Evolutionary conservation across 2,113 vertebrate genomes (phyloP).

Genomic region (Serinus canaria): DNA sequence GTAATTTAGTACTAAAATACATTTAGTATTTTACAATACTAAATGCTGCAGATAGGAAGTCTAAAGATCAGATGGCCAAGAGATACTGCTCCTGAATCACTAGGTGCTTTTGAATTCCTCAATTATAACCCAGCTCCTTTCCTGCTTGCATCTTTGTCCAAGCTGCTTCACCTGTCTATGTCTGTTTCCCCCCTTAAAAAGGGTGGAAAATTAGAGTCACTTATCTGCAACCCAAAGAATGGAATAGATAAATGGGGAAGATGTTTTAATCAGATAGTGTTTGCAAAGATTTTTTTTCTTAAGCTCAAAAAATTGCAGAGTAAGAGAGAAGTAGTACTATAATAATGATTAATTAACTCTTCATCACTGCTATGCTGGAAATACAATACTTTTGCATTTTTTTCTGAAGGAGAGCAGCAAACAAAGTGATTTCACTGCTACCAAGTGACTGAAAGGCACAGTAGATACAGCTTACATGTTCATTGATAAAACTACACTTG

Average conservation of each 20-base stretch:
- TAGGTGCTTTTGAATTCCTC: background rate
- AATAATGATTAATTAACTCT: slow-evolving; percentile 36
- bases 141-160: background rate
- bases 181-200: background rate
- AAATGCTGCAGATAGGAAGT: background rate
- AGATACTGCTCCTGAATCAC: background rate
- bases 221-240: background rate
- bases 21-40: background rate
- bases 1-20: background rate
- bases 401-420: background rate
- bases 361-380: background rate
- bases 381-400: background rate
- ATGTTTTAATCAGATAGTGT: background rate
- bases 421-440: background rate
- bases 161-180: background rate
- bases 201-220: background rate
- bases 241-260: background rate
- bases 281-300: background rate
- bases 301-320: background rate
- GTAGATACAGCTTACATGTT: background rate
- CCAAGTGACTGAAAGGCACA: background rate
- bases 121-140: background rate
- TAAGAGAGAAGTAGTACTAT: background rate
- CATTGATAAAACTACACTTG: background rate
- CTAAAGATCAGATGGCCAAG: background rate